These are phyloP conservation scores for Strongylocentrotus purpuratus DNA, from an alignment of 35 echinoderm and acorn worm species.

Conservation along the genomic window DNA sequence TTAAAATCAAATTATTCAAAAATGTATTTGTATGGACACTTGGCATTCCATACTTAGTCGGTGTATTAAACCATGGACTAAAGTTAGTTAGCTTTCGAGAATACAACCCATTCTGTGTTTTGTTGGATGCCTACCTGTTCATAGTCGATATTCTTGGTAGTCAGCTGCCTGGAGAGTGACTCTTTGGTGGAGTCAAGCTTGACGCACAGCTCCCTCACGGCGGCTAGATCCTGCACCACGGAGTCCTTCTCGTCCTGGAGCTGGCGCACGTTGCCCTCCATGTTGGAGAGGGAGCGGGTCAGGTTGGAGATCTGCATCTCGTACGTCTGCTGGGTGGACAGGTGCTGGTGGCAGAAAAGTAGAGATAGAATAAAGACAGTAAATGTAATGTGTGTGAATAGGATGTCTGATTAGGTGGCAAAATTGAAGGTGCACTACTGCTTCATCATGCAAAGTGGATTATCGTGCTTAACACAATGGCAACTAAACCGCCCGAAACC, in stretches of 20 bases:
- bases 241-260: constrained; percentile 93
- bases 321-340: constrained; percentile 78
- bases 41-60: too few relatives aligned
- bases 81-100: too few relatives aligned
- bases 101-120: too few relatives aligned
- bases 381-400: neutral
- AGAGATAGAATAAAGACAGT: neutral
- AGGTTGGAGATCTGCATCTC: constrained; percentile 92
- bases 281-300: constrained; percentile 79
- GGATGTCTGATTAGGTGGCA: neutral
- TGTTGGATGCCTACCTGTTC: constrained; percentile 66
- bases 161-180: constrained; percentile 86
- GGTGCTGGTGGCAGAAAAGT: constrained; percentile 50
- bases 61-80: too few relatives aligned
- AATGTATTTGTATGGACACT: too few relatives aligned
- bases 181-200: constrained; percentile 93
- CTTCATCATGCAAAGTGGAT: too few relatives aligned
- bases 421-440: neutral
- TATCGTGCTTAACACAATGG: too few relatives aligned
- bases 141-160: constrained; percentile 78
- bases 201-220: constrained; percentile 89
- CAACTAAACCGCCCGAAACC: too few relatives aligned
- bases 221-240: constrained; percentile 76
- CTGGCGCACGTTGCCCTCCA: constrained; percentile 87
- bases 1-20: too few relatives aligned